Evolutionary conservation across 1,140 invertebrate species (phyloP).

Genomic region (Drosophila rhopaloa): DNA sequence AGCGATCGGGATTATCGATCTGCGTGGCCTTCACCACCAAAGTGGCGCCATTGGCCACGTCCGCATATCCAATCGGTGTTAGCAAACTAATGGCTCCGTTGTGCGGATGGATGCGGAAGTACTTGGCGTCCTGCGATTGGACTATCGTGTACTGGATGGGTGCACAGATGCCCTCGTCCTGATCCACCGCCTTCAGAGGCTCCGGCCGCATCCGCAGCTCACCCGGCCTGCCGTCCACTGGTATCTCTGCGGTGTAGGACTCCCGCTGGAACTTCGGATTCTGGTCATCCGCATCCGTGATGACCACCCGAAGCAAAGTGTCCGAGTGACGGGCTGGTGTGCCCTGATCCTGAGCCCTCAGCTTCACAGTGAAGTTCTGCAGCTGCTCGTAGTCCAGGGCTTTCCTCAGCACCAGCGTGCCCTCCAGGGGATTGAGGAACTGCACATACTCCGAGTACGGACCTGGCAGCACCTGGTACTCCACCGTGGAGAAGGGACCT

Average conservation of each 20-base stretch:
- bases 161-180: constrained; percentile 90
- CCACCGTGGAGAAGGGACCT: constrained; percentile 94
- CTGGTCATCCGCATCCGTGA: constrained; percentile 96
- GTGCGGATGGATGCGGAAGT: constrained; percentile 86
- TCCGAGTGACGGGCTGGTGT: constrained; percentile 90
- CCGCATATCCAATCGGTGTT: constrained; percentile 87
- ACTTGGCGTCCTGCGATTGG: constrained; percentile 84
- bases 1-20: constrained; percentile 94
- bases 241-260: constrained; percentile 90
- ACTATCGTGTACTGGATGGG: constrained; percentile 88
- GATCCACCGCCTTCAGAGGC: constrained; percentile 89
- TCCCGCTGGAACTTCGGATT: constrained; percentile 93
- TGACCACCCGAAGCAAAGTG: constrained; percentile 90
- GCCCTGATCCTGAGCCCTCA: constrained; percentile 94
- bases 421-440: constrained; percentile 94
- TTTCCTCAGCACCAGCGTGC: constrained; percentile 91
- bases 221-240: constrained; percentile 84
- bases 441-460: constrained; percentile 92
- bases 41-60: constrained; percentile 88
- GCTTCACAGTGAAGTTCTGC: constrained; percentile 91
- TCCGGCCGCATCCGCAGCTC: constrained; percentile 86
- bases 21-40: constrained; percentile 93
- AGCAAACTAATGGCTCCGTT: constrained; percentile 87
- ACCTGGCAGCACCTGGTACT: constrained; percentile 92
- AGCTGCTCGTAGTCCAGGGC: constrained; percentile 94